Evolutionary conservation across 2,113 vertebrate species (phyloP).

Genomic region (Calidris pygmaea): DNA sequence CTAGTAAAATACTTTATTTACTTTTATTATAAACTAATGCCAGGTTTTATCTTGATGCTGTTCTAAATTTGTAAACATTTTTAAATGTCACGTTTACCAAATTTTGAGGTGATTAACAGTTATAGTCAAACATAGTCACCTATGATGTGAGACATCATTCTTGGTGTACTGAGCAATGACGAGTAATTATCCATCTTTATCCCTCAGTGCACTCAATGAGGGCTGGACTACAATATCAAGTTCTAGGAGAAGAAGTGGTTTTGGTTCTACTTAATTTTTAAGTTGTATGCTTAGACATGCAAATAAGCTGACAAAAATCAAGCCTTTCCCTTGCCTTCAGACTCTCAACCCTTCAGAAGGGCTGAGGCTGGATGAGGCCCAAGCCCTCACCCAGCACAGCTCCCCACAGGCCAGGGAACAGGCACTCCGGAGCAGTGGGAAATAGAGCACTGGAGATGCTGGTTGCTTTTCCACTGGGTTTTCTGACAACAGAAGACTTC

Average conservation of each 20-base stretch:
- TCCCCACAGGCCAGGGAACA: rapidly evolving
- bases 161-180: background rate
- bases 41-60: background rate
- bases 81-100: background rate
- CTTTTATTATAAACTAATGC: background rate
- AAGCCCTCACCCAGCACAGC: background rate
- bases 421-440: rapidly evolving
- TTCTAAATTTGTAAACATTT: background rate
- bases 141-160: background rate
- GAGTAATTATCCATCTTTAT: background rate
- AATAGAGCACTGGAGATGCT: background rate
- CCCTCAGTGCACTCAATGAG: background rate
- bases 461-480: background rate
- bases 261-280: background rate
- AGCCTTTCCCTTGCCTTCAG: background rate
- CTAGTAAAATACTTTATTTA: background rate
- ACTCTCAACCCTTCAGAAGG: background rate
- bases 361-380: background rate
- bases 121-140: background rate
- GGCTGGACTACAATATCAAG: background rate
- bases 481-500: background rate
- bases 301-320: background rate
- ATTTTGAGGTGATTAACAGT: background rate
- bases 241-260: background rate
- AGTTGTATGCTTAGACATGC: background rate